phyloP scores from a whole-genome alignment of 2,113 vertebrate species.

The Nematolebias whitei region DNA sequence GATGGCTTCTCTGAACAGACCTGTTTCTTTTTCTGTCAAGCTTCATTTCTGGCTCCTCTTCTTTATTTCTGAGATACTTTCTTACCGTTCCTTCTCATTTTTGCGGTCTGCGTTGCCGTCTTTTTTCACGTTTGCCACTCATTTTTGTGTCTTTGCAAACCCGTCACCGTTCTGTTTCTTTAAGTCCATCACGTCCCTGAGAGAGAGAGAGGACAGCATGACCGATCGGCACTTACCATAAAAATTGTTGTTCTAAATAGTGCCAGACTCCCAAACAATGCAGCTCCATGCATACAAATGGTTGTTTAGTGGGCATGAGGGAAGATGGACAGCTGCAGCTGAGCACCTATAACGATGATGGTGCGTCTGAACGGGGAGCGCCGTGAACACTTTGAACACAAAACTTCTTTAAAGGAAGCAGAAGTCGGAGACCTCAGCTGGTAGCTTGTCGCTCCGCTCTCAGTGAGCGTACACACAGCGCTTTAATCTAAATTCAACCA shows the following conservation, averaged over 20 bases:
- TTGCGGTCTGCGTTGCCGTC: no score
- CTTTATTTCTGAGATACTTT: slow-evolving; percentile 9
- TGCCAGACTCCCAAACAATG: slow-evolving; percentile 43
- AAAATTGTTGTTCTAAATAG: slow-evolving; percentile 66
- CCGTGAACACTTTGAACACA: slow-evolving; percentile 22
- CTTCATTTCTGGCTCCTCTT: not conserved
- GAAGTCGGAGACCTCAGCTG: slow-evolving; percentile 23
- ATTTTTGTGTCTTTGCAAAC: slow-evolving; percentile 12
- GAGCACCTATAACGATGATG: slow-evolving; percentile 32
- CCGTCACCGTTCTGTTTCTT: not conserved
- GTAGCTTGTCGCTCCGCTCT: not conserved
- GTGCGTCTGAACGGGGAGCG: not conserved
- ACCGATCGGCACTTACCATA: slow-evolving; percentile 63
- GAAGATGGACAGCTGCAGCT: slow-evolving; percentile 44
- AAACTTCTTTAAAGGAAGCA: slow-evolving; percentile 1
- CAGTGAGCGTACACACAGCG: not conserved
- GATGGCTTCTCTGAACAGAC: not conserved
- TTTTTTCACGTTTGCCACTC: slow-evolving; percentile 10
- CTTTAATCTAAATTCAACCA: slow-evolving; percentile 7
- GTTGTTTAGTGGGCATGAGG: not conserved
- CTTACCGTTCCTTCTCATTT: not conserved
- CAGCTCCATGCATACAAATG: slow-evolving; percentile 45
- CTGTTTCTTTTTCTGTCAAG: not conserved
- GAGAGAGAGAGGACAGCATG: slow-evolving; percentile 36
- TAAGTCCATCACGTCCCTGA: slow-evolving; percentile 14